These are phyloP conservation scores for Globicephala melas DNA, from an alignment of 2,113 vertebrate genomes.

Conservation along the genomic window DNA sequence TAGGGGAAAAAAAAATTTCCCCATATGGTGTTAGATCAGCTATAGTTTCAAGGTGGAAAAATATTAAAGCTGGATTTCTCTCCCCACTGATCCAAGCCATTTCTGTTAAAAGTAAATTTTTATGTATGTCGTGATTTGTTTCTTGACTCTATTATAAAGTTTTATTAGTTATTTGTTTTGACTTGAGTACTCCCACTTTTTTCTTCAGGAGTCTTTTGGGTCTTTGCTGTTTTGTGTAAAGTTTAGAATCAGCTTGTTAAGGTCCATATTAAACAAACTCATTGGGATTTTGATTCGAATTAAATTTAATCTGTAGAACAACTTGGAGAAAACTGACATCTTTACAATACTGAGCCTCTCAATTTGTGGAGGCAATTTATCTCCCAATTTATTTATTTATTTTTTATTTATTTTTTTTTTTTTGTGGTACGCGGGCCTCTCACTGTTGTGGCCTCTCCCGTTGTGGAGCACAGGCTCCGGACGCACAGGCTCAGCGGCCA, in stretches of 20 bases:
- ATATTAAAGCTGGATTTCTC: not conserved
- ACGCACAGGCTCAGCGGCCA: too few relatives aligned
- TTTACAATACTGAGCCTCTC: not conserved
- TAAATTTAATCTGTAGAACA: not conserved
- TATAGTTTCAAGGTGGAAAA: not conserved
- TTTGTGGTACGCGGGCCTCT: too few relatives aligned
- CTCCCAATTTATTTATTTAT: not conserved
- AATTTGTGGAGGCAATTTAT: not conserved
- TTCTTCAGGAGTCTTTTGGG: not conserved
- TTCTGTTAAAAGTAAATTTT: not conserved
- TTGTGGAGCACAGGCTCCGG: too few relatives aligned
- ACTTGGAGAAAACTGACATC: not conserved
- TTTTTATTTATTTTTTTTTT: too few relatives aligned
- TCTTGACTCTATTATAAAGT: not conserved
- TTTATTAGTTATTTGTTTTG: not conserved
- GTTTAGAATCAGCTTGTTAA: not conserved
- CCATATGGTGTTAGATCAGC: not conserved
- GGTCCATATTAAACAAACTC: not conserved
- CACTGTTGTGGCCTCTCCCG: too few relatives aligned
- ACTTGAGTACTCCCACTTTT: not conserved
- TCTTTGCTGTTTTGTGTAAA: not conserved
- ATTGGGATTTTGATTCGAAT: not conserved
- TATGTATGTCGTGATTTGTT: not conserved
- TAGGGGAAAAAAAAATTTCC: not conserved
- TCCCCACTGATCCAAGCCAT: not conserved